These are phyloP conservation scores for Triplophysa yarkandensis DNA, from an alignment of 2,797 vertebrate species.

Conservation along the genomic window DNA sequence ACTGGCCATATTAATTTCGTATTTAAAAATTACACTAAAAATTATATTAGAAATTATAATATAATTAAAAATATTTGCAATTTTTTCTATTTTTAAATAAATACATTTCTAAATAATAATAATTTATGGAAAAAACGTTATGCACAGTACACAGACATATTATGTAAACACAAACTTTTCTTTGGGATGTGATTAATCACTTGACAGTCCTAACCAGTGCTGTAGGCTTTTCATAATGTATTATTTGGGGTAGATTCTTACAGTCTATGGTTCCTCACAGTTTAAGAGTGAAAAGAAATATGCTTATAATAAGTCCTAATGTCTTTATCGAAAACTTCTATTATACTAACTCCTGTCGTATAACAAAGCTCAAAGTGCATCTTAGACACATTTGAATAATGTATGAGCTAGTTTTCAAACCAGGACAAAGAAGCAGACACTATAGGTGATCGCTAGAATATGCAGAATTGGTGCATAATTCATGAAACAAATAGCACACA, in stretches of 20 bases:
- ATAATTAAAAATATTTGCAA: too few relatives aligned
- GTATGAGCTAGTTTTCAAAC: conserved; percentile 32
- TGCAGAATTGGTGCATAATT: conserved; percentile 50
- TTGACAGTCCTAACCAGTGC: too few relatives aligned
- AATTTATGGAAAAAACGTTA: too few relatives aligned
- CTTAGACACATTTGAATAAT: conserved; percentile 45
- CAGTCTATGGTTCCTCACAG: neutral
- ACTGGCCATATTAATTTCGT: too few relatives aligned
- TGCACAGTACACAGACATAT: too few relatives aligned
- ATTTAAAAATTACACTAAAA: too few relatives aligned
- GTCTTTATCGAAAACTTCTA: conserved; percentile 3
- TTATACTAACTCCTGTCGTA: conserved; percentile 26
- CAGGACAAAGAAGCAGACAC: conserved; percentile 26
- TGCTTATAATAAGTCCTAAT: neutral
- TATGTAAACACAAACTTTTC: too few relatives aligned
- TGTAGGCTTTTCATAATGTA: neutral
- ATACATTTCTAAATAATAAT: too few relatives aligned
- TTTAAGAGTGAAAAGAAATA: neutral
- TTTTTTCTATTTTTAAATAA: too few relatives aligned
- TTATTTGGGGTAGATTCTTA: neutral
- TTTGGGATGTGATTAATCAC: too few relatives aligned
- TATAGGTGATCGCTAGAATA: conserved; percentile 41
- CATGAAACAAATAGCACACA: conserved; percentile 42
- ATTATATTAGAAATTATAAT: too few relatives aligned
- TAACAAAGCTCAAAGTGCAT: conserved; percentile 14